phyloP scores from a whole-genome alignment of 2,888 invertebrate genomes.

The Eueremaeus valkanovi region DNA sequence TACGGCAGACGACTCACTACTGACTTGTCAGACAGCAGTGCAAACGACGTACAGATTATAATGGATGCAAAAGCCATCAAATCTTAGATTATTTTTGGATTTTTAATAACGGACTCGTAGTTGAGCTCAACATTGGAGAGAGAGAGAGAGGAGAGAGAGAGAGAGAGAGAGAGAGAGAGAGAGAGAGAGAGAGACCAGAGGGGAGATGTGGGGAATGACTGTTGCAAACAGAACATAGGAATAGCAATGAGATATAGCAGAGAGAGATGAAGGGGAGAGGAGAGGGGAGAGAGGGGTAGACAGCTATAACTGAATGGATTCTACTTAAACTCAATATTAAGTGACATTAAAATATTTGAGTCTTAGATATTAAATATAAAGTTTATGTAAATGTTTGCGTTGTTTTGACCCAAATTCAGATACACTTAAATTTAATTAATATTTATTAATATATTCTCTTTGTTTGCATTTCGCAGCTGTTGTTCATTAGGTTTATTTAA shows the following conservation, averaged over 20 bases:
- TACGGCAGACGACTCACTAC: neutral
- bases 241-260: too few relatives aligned
- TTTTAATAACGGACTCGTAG: neutral
- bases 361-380: neutral
- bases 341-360: neutral
- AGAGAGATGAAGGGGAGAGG: too few relatives aligned
- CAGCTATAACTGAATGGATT: too few relatives aligned
- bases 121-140: neutral
- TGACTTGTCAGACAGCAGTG: neutral
- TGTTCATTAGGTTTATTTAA: neutral
- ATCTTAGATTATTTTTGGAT: conserved; percentile 18
- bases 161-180: neutral
- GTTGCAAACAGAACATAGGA: neutral
- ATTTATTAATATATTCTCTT: neutral
- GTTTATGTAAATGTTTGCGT: neutral
- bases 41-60: neutral
- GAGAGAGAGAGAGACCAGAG: neutral
- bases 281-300: too few relatives aligned
- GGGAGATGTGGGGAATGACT: too few relatives aligned
- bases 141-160: neutral
- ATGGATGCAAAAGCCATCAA: conserved; percentile 28
- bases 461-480: neutral
- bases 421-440: neutral
- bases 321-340: neutral
- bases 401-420: neutral